These are phyloP conservation scores for Prionailurus viverrinus DNA, from an alignment of 2,113 vertebrate species.

Conservation along the genomic window DNA sequence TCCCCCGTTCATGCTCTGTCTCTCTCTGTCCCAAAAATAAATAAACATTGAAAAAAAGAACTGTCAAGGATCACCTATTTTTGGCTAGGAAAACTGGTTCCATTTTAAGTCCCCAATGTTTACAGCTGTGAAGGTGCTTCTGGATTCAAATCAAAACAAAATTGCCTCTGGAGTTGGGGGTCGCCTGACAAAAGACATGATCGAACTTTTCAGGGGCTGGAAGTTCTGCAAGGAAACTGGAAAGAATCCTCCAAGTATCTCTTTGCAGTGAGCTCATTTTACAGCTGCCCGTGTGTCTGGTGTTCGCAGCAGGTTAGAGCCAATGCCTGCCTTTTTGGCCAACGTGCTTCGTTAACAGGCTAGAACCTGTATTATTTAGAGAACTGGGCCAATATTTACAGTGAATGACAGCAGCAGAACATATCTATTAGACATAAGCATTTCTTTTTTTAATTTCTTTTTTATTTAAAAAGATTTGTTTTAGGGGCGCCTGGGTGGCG, in stretches of 20 bases:
- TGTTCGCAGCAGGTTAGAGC: neutral
- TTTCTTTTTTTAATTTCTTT: neutral
- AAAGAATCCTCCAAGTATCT: neutral
- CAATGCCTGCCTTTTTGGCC: neutral
- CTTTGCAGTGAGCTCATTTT: too few species aligned
- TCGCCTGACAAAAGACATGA: neutral
- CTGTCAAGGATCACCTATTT: neutral
- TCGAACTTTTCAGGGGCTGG: neutral
- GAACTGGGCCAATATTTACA: neutral
- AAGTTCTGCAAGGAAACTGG: neutral
- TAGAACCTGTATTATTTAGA: neutral
- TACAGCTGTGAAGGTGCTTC: conserved; percentile 18
- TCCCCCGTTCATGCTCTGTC: too few species aligned
- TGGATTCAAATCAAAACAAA: conserved; percentile 37
- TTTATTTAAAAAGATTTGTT: too few species aligned
- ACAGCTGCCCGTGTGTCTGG: neutral
- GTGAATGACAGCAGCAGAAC: neutral
- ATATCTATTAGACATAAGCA: neutral
- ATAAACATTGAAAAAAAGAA: too few species aligned
- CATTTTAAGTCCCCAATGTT: conserved; percentile 21
- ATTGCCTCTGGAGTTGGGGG: neutral
- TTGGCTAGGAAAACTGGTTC: neutral
- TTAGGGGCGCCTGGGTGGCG: too few species aligned
- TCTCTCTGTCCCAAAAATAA: too few species aligned
- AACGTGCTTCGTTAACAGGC: neutral